A percentile compares a stretch with the other conserved stretches of the same genome.
These are phyloP conservation scores for Sinohyriopsis cumingii DNA, from an alignment of 2,888 invertebrate genomes.

Conservation along the genomic window DNA sequence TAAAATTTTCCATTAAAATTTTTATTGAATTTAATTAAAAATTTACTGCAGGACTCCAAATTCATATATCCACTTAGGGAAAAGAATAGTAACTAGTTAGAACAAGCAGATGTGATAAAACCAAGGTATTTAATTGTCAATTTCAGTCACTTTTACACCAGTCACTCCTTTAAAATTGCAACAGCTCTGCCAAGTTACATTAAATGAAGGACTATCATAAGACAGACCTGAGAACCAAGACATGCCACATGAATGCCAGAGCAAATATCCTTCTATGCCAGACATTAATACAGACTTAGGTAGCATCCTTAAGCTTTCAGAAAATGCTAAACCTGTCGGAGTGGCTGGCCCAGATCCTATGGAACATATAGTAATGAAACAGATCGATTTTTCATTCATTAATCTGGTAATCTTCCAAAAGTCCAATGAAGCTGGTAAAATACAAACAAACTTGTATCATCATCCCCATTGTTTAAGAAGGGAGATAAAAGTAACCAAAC, in stretches of 20 bases:
- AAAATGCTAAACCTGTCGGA: conserved; percentile 7
- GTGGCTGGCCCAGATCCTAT: conserved; percentile 10
- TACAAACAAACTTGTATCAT: not conserved
- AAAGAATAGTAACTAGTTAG: not conserved
- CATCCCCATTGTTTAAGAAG: not conserved
- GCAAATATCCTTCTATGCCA: conserved; percentile 1
- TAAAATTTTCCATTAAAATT: no score
- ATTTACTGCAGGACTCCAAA: conserved; percentile 5
- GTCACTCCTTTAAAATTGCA: conserved; percentile 1
- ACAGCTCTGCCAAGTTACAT: conserved; percentile 4
- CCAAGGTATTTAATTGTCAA: conserved; percentile 3
- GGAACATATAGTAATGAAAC: conserved; percentile 8
- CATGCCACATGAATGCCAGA: not conserved
- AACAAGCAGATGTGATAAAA: conserved; percentile 4
- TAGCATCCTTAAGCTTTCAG: conserved; percentile 5
- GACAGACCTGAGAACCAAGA: not conserved
- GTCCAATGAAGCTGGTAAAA: not conserved
- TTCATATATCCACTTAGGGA: conserved; percentile 8
- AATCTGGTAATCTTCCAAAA: not conserved
- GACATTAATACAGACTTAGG: conserved; percentile 2
- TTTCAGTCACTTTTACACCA: conserved; percentile 9
- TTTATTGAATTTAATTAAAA: not conserved
- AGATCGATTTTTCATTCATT: not conserved
- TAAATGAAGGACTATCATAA: conserved; percentile 1
- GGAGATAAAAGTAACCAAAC: not conserved